Conservation (phyloP, 2,113 vertebrate genomes). For the Salvator merianae region DNA sequence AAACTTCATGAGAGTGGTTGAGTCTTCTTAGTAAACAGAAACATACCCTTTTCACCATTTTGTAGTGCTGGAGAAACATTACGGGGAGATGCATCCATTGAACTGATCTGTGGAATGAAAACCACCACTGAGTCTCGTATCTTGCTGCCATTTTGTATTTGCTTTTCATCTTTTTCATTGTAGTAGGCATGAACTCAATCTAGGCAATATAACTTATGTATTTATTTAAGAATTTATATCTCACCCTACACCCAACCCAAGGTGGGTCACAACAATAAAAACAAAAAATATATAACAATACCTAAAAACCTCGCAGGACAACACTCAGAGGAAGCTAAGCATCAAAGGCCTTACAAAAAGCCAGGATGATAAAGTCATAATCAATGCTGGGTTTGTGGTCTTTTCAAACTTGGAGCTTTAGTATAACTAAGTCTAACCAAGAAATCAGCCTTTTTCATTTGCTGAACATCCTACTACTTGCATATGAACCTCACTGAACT, state of each 20-base stretch:
- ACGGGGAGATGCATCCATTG: conserved; percentile 90
- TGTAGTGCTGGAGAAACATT: conserved; percentile 90
- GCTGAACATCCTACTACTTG: too few species aligned
- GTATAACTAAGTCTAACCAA: background rate
- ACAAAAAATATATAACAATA: too few species aligned
- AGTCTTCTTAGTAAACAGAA: background rate
- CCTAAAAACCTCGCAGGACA: too few species aligned
- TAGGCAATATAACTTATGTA: background rate
- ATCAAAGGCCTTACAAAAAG: too few species aligned
- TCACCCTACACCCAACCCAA: too few species aligned
- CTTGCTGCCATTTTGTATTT: background rate
- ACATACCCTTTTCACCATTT: conserved; percentile 93
- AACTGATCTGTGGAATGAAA: conserved; percentile 76
- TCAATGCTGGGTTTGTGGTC: background rate
- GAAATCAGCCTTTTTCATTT: background rate
- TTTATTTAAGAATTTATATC: too few species aligned
- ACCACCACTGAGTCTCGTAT: background rate
- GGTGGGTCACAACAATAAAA: too few species aligned
- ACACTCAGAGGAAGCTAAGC: too few species aligned
- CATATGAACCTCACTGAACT: too few species aligned
- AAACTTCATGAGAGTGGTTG: background rate
- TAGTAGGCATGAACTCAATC: background rate
- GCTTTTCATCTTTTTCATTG: background rate
- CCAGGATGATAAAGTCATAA: background rate
- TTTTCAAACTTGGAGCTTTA: background rate